Evolutionary conservation across 1,140 invertebrate species (phyloP), one percentile per base, ranked within the genome.

Genomic region (Neodiprion lecontei): DNA sequence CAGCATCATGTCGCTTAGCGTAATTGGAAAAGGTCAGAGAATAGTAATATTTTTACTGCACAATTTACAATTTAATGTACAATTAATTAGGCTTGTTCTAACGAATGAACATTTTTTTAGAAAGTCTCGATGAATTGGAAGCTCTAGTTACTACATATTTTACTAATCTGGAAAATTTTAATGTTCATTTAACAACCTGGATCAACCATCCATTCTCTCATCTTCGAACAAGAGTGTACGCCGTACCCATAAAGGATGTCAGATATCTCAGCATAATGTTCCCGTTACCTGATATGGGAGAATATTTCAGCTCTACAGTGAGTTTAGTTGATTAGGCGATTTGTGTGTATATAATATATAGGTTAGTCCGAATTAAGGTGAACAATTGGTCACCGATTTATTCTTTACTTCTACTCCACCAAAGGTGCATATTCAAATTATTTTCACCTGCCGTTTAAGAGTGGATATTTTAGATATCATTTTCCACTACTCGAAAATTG

Each of bases 191-290:
- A 1, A 94, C 95, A 0, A 83, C 83, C 23, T 99, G 97, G 96
- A 80, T 89, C 1, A 91, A 94, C 7, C 94, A 96, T 88, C 97
- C 97, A 0, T 98, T 94, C 85, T 91, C 91, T 1, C 88, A 96
- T 73, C 90, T 94, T 73, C 86, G 90, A 70, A 91, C 91, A 23
- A 91, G 91, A 76, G 91, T 91, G 69, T 93, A 92, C 84, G 92
- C 97, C 76, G 92, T 96, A 21, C 98, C 98, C n/a, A 92, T 99
- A 1, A 98, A 99, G 88, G 97, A 99, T 88, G 86, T 96, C 1
- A 89, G 97, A 48, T 93, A 92, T 75, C 88, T 99, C 14, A 94
- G 93, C 76, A 92, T 99, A 1, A 93, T 92, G 68, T 99, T 99
- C 89, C 96, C 96, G 0, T 93, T 97, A 74, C 96, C 96, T 17